These are phyloP conservation scores for Bombus superbus DNA, from an alignment of 1,140 invertebrate species.

Conservation along the genomic window DNA sequence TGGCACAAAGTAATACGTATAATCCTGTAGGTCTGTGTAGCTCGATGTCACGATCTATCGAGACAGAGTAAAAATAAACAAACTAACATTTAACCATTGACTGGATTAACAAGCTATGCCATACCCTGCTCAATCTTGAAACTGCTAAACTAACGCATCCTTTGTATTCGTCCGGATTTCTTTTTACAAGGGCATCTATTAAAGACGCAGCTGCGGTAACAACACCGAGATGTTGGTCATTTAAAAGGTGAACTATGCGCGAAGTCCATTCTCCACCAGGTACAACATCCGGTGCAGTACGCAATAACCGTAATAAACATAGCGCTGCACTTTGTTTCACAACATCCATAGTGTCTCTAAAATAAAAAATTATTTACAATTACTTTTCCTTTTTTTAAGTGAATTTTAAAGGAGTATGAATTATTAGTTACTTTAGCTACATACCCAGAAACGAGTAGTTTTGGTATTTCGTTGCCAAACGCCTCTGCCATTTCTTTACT, in stretches of 20 bases:
- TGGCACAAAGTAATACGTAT: conserved; percentile 99
- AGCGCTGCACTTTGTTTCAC: conserved; percentile 99
- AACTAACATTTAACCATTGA: neutral
- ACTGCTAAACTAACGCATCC: conserved; percentile 99
- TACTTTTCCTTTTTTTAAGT: neutral
- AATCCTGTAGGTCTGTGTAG: conserved; percentile 99
- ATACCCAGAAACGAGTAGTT: conserved; percentile 97
- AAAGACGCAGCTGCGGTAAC: conserved; percentile 99
- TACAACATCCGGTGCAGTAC: conserved; percentile 97
- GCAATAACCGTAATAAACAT: conserved; percentile 95
- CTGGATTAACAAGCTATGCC: conserved; percentile 54
- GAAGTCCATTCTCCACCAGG: conserved; percentile 99
- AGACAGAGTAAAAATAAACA: conserved; percentile 19
- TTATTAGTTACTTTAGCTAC: neutral
- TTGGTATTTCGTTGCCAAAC: conserved; percentile 98
- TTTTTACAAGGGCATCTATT: conserved; percentile 99
- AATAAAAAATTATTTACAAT: conserved; percentile 51
- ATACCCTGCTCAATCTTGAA: conserved; percentile 95
- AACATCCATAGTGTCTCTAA: conserved; percentile 99
- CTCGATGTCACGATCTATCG: conserved; percentile 96
- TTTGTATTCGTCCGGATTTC: conserved; percentile 99
- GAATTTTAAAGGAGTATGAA: neutral
- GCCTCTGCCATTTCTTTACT: conserved; percentile 99
- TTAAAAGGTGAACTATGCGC: conserved; percentile 98
- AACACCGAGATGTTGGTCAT: conserved; percentile 99